A percentile compares a stretch with the other conserved stretches of the same genome.
Conservation (phyloP, 2,888 invertebrate genomes). For the Drosophila sordidula region DNA sequence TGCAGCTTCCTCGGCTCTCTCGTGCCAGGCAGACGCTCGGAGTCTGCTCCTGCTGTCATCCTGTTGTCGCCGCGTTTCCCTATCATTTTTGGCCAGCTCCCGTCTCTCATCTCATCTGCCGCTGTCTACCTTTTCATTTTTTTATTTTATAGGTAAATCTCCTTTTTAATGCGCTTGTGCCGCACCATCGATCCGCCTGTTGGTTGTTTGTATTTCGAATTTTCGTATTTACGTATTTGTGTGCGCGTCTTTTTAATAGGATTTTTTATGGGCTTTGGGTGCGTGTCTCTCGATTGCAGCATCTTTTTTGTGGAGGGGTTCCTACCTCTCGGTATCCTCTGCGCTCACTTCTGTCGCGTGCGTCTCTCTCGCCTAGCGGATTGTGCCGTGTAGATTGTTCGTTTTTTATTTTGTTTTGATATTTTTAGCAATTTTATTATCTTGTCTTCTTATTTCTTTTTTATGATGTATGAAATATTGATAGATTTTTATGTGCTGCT, state of each 20-base stretch:
- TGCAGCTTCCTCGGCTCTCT: conserved; percentile 59
- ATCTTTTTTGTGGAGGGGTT: conserved; percentile 50
- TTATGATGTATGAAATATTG: conserved; percentile 71
- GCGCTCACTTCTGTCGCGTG: conserved; percentile 72
- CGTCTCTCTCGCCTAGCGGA: conserved; percentile 29
- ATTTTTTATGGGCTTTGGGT: conserved; percentile 72
- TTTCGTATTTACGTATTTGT: conserved; percentile 48
- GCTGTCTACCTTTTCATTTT: conserved; percentile 55
- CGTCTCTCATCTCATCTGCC: conserved; percentile 53
- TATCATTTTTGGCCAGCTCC: conserved; percentile 54
- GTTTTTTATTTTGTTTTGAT: conserved; percentile 52
- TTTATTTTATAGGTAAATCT: conserved; percentile 80
- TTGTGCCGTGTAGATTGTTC: conserved; percentile 26
- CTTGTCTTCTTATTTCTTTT: conserved; percentile 42
- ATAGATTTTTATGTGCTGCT: conserved; percentile 39
- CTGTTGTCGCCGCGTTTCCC: conserved; percentile 51
- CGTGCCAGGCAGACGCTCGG: conserved; percentile 62
- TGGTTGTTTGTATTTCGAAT: conserved; percentile 49
- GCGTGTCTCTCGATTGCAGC: conserved; percentile 41
- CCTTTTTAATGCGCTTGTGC: conserved; percentile 68
- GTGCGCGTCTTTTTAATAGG: conserved; percentile 75
- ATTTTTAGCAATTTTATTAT: conserved; percentile 71
- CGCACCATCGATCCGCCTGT: conserved; percentile 61
- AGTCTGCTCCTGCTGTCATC: conserved; percentile 32
- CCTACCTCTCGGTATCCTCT: conserved; percentile 13